Evolutionary conservation across 2,797 vertebrate genomes (phyloP).

Genomic region (Galago senegalensis): DNA sequence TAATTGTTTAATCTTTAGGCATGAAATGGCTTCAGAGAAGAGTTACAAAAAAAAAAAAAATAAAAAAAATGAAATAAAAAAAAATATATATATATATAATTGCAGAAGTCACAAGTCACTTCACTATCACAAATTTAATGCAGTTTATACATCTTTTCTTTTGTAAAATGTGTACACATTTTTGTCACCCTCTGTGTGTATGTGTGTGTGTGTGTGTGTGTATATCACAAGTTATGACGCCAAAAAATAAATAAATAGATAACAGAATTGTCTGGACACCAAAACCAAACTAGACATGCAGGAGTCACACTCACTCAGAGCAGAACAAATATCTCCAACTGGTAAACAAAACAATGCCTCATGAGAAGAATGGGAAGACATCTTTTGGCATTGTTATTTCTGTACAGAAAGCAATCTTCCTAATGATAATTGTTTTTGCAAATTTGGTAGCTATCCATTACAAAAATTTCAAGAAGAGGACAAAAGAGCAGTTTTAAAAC

Average conservation of each 20-base stretch:
- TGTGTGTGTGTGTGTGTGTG: no score
- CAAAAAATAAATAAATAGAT: neutral
- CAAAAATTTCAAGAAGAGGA: neutral
- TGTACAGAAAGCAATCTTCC: neutral
- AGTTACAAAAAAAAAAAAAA: neutral
- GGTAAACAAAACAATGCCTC: neutral
- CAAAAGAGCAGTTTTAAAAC: neutral
- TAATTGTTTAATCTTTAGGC: slow-evolving; percentile 61
- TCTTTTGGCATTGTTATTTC: neutral
- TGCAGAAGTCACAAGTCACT: no score
- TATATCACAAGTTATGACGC: neutral
- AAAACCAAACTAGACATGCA: neutral
- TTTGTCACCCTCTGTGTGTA: no score
- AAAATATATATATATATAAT: neutral
- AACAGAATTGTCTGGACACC: neutral
- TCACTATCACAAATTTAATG: no score
- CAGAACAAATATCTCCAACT: neutral
- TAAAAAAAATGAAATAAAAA: no score
- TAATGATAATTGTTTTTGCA: neutral
- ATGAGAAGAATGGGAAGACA: neutral
- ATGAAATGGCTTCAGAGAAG: slow-evolving; percentile 49
- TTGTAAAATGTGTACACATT: no score
- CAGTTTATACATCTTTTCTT: no score
- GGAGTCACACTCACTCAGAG: neutral
- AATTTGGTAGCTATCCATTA: neutral